Base-by-base conservation (phyloP, 2,797 vertebrate genomes). In the Aphelocoma californica region DNA sequence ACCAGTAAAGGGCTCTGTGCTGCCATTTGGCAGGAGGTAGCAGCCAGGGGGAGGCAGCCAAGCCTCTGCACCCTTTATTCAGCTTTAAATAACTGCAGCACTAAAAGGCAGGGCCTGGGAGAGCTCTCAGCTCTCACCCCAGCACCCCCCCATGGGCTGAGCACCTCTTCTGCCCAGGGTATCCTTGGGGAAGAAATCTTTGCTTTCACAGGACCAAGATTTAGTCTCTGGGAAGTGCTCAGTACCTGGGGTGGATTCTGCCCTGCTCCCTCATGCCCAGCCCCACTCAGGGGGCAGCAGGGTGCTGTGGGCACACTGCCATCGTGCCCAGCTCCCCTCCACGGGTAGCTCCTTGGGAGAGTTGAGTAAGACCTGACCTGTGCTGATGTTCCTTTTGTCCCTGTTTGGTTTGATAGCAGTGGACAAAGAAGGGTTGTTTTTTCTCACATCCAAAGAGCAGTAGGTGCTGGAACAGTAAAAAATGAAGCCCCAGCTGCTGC, bases 401-500 rank as follows among this genome's bases (percentile, higher is more conserved):
- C 44, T 9, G 1, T 32, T 47, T 13, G 34, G 42, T 40, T 72
- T 54, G 58, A 70, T 4, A 23, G n/a, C 28, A 78, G 31, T 4
- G 51, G 56, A 40, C 25, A 70, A 62, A 78, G 72, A 51, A 8
- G 7, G 0, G 4, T 4, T 0, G 0, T 0, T 51, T 81, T 51
- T 73, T 28, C 38, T 48, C 28, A 51, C 24, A 64, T 77, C 20
- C 53, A 71, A 82, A 70, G 2, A 73, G 24, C 80, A 62, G 32
- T 53, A 87, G 45, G 24, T 67, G 69, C 61, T 82, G 73, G 34
- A 91, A 82, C 26, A 65, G 44, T 77, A 66, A 56, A 82, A 92
- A 77, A 70, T 5, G 7, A 90, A 88, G 42, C 13, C 45, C 15
- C 66, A 88, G 73, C 53, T 86, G 64, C 74, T 73, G 61, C 72